These are phyloP conservation scores for Miniopterus natalensis DNA, from an alignment of 2,113 vertebrate genomes.

Conservation along the genomic window DNA sequence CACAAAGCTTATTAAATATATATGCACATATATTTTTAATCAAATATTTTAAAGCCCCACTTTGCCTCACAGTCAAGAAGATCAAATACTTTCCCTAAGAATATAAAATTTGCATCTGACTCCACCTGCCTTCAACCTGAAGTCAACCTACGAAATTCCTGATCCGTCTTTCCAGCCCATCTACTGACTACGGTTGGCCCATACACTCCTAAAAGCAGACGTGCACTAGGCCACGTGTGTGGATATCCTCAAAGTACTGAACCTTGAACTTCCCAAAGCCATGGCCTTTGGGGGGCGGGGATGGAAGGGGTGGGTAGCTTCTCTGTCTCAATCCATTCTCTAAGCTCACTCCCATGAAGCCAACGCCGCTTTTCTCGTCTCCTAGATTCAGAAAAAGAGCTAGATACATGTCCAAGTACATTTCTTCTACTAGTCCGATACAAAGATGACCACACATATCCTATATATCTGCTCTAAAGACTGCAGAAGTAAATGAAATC, in stretches of 20 bases:
- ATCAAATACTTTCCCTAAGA: neutral
- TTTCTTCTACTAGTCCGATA: neutral
- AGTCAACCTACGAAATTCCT: neutral
- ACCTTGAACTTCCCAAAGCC: neutral
- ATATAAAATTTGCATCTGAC: neutral
- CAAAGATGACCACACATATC: neutral
- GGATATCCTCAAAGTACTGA: neutral
- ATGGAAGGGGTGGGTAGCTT: neutral
- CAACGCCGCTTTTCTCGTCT: neutral
- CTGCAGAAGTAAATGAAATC: neutral
- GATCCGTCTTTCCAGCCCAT: neutral
- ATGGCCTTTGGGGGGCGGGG: neutral
- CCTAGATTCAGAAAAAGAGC: neutral
- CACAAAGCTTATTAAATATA: neutral
- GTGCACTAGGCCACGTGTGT: fast-evolving
- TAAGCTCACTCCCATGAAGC: neutral
- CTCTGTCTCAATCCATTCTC: neutral
- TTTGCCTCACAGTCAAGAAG: neutral
- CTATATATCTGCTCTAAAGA: fast-evolving
- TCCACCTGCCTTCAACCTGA: neutral
- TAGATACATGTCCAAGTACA: neutral
- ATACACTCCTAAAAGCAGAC: neutral
- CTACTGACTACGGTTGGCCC: neutral
- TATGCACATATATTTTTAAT: neutral
- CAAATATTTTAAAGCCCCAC: neutral